Evolutionary conservation across 2,888 invertebrate species (phyloP), one percentile per base, ranked within the genome.

Genomic region (Drosophila incognita): DNA sequence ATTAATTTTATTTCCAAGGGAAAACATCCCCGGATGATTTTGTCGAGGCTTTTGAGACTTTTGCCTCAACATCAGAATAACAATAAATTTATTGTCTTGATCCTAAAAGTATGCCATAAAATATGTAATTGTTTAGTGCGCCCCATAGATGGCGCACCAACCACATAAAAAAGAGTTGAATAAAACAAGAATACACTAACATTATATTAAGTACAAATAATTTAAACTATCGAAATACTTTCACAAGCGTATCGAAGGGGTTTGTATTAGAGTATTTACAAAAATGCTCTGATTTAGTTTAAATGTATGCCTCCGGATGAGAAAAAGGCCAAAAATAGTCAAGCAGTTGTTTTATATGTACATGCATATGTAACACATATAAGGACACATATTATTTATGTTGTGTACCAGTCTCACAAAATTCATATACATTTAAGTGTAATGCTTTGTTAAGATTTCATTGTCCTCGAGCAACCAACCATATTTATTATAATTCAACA

Each of bases 91-190:
- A 24, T 54, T 38, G 0, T 0, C 0, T 29, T n/a, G 0, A 18
- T 38, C 61, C 72, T 53, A 42, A 66, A 61, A 73, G 57, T 71
- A 66, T 73, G 61, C 73, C 24, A 11, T 29, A 24, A 10, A 33
- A 51, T 54, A 7, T 8, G 7, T 0, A 18, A 10, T 18, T 27
- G 3, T 5, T 13, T 18, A 0, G 4, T 2, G 5, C 21, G 64
- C 1, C 8, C 51, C 13, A 54, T 5, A 72, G 72, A 52, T 64
- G 71, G 64, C 72, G 71, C 51, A 8, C 8, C 8, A 8, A 46
- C 15, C 21, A 24, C 21, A 8, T 15, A 13, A 24, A 46, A 21
- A 21, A 21, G 21, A 21, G 1, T 21, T 13, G 2, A 21, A 40
- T 40, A 24, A 2, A 4, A 15, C 13, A 46, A 46, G 15, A 15